Evolutionary conservation across 1,140 invertebrate genomes (phyloP).

Genomic region (Branchinecta lynchi): DNA sequence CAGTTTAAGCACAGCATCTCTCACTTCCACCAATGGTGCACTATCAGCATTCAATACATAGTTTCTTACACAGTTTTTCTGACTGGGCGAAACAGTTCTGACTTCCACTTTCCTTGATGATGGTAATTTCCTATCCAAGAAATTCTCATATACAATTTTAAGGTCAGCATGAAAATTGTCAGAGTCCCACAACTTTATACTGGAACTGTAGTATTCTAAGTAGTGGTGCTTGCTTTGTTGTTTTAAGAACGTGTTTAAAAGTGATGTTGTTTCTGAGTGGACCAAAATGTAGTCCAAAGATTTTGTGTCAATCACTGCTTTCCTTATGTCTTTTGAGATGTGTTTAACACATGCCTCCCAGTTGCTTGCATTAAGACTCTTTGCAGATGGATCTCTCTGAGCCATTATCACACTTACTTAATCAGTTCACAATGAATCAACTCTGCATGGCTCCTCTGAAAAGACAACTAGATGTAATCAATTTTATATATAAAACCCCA

Average conservation of each 20-base stretch:
- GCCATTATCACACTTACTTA: no score
- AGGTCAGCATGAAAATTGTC: not conserved
- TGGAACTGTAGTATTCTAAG: not conserved
- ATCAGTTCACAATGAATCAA: no score
- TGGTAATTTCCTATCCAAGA: not conserved
- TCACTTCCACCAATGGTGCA: not conserved
- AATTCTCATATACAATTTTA: not conserved
- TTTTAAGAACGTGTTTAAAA: not conserved
- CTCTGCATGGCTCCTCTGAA: no score
- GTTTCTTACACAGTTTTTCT: not conserved
- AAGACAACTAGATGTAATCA: no score
- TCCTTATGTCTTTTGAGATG: not conserved
- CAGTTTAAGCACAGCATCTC: not conserved
- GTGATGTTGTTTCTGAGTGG: not conserved
- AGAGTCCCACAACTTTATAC: not conserved
- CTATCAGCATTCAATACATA: not conserved
- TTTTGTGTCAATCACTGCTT: not conserved
- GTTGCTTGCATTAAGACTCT: no score
- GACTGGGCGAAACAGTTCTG: not conserved
- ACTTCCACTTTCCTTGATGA: not conserved
- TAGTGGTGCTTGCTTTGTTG: not conserved
- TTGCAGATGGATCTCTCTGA: no score
- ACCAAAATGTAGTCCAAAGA: not conserved
- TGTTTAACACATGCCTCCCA: no score
- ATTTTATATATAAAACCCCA: no score